These are phyloP conservation scores for Lumbricus terrestris DNA, from an alignment of 2,888 invertebrate genomes.

Conservation along the genomic window DNA sequence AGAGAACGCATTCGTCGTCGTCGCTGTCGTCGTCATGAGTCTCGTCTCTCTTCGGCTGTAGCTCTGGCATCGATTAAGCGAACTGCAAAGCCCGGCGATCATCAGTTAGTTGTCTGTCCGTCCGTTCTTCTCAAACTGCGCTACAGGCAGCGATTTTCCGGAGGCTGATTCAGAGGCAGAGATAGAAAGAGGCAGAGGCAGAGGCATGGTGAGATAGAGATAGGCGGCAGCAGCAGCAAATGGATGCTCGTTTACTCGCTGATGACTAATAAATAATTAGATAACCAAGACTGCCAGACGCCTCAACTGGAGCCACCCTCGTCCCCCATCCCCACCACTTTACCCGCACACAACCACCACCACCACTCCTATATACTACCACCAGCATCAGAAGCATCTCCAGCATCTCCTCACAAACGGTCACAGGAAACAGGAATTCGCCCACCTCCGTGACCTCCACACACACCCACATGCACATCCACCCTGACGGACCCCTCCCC, in stretches of 20 bases:
- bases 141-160: neutral
- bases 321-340: neutral
- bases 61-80: neutral
- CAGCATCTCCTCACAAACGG: neutral
- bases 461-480: neutral
- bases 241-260: neutral
- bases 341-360: no score
- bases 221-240: neutral
- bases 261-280: conserved; percentile 3
- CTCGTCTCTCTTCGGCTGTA: neutral
- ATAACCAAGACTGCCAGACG: conserved; percentile 3
- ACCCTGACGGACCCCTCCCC: neutral
- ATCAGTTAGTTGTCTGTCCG: neutral
- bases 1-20: neutral
- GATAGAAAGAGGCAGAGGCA: neutral
- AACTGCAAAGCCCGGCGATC: neutral
- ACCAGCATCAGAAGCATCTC: neutral
- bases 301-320: neutral
- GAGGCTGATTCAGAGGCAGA: neutral
- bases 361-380: neutral
- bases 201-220: no score
- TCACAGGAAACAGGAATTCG: conserved; percentile 3
- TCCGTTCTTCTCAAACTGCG: neutral
- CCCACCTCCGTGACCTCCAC: neutral
- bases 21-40: neutral